These are phyloP conservation scores for Scomber colias DNA, from an alignment of 2,113 vertebrate genomes.

Conservation along the genomic window DNA sequence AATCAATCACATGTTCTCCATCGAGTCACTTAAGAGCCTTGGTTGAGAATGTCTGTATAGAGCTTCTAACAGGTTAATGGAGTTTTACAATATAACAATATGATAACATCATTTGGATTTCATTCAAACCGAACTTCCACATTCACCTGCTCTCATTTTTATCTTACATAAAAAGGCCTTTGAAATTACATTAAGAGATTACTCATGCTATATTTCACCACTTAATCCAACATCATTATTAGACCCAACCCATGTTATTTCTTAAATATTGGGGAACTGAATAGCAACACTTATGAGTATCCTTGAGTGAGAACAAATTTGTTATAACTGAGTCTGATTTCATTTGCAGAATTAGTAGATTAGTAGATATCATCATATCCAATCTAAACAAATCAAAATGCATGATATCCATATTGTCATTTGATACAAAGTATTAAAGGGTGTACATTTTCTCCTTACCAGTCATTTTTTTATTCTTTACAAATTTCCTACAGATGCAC, in stretches of 20 bases:
- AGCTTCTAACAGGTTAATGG: background rate
- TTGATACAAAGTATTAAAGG: background rate
- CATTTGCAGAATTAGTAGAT: background rate
- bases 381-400: background rate
- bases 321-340: too few species aligned
- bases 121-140: too few species aligned
- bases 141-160: too few species aligned
- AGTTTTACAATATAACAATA: background rate
- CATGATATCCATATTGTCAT: background rate
- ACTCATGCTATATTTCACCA: background rate
- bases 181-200: background rate
- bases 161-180: too few species aligned
- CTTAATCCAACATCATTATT: too few species aligned
- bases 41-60: background rate
- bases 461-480: background rate
- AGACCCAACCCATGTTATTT: too few species aligned
- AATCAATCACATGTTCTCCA: slow-evolving; percentile 14
- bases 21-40: background rate
- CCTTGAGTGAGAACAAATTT: too few species aligned
- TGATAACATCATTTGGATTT: too few species aligned
- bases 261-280: too few species aligned
- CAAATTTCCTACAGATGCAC: background rate
- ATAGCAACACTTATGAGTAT: too few species aligned
- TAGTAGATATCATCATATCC: too few species aligned
- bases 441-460: background rate